A percentile compares a stretch with the other conserved stretches of the same genome.
phyloP scores from a whole-genome alignment of 2,113 vertebrate genomes.

The Tachysurus vachellii region DNA sequence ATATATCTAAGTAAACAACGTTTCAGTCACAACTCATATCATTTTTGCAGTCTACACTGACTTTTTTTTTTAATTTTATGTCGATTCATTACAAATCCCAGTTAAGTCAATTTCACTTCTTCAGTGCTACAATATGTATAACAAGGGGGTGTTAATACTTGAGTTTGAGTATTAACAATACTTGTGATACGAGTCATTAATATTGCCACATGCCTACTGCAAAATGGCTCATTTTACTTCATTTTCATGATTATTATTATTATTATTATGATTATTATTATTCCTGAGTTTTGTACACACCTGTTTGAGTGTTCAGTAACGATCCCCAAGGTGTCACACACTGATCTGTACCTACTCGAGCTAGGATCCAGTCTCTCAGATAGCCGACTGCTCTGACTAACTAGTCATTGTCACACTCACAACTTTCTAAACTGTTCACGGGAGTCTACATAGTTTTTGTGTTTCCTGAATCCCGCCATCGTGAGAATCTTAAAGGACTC shows the following conservation, averaged over 20 bases:
- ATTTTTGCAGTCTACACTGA: too few species aligned
- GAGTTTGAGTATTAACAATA: too few species aligned
- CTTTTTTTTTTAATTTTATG: not conserved
- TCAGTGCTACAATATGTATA: not conserved
- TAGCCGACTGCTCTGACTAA: slow-evolving; percentile 19
- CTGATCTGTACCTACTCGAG: slow-evolving; percentile 2
- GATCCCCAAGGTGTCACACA: not conserved
- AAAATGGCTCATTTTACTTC: not conserved
- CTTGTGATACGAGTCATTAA: not conserved
- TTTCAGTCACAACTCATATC: too few species aligned
- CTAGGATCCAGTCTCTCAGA: not conserved
- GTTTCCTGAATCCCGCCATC: slow-evolving; percentile 19
- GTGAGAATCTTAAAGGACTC: slow-evolving; percentile 19
- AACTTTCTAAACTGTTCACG: not conserved
- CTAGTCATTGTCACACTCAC: slow-evolving; percentile 2
- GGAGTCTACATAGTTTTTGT: slow-evolving; percentile 27
- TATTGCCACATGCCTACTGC: not conserved
- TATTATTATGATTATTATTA: not conserved
- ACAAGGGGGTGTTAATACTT: not conserved
- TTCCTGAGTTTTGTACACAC: not conserved
- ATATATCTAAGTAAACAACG: not conserved
- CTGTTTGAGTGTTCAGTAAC: not conserved
- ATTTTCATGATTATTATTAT: not conserved
- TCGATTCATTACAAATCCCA: not conserved
- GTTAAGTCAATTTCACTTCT: not conserved